Base-by-base conservation (phyloP, 2,888 invertebrate genomes). In the Ametastegia equiseti region DNA sequence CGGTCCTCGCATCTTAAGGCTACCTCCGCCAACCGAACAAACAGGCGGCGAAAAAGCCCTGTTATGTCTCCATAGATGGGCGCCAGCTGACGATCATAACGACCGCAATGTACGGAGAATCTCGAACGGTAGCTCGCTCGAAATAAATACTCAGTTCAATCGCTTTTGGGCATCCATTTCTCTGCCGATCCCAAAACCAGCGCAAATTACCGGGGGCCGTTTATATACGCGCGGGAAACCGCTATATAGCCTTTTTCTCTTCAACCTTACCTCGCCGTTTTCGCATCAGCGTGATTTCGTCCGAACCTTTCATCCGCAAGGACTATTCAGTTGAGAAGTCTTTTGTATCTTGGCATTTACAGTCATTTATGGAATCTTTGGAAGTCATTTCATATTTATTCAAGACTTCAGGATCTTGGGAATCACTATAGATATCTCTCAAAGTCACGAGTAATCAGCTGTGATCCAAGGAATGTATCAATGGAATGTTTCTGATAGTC, bases 61-160 rank as follows among this genome's bases (percentile, higher is more conserved):
- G 78, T 78, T 78, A 78, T 78, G 78, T 63, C 78, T 78, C 78
- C 78, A 78, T 78, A 78, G 78, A 78, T 78, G 78, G 78, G 45
- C 42, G 60, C 39, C 78, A 60, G 78, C 78, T 63, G 78, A 78
- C 27, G 42, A 57, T 63, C 71, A 71, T 71, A 71, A 42, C 71
- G 75, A 36, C 54, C 19, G 54, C 71, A 30, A 71, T 47, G 39
- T 60, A 30, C 39, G 36, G 39, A n/a, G 71, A 45, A 47, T 71
- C 71, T 71, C 71, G 45, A 71, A 71, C 71, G 71, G 71, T 45
- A 71, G 71, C 71, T 71, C 71, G n/a, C n/a, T 67, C 65, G 45
- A 71, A 71, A 75, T 75, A 36, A n/a, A 7, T 13, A 9, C 75
- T 33, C 36, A 45, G 19, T n/a, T n/a, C n/a, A n/a, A n/a, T n/a